Evolutionary conservation across 2,888 invertebrate genomes (phyloP), one percentile per base, ranked within the genome.

Genomic region (Synergus umbraculus): DNA sequence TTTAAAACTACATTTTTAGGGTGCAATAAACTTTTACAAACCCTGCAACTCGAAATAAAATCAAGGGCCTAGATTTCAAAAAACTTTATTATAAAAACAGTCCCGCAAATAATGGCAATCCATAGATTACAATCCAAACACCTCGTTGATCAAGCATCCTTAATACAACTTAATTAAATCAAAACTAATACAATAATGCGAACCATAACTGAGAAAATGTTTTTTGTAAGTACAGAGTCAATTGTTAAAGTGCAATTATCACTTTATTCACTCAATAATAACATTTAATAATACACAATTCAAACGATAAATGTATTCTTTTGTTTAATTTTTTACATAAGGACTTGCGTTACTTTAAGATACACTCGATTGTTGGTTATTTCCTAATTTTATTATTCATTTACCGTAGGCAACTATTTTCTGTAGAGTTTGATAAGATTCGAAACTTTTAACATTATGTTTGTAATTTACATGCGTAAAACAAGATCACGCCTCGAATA

Each of bases 251-350:
- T 91, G 91, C 90, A 87, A 86, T 29, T 87, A 86, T 90, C 90
- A 91, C 91, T 92, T 92, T 91, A 91, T 91, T 91, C 88, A 90
- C 90, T 91, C 91, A 91, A 90, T 92, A 88, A 87, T 92, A 92
- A 92, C 91, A 92, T 92, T 91, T 88, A 91, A 91, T 92, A 92
- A 90, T 92, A 91, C 92, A 92, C 89, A 90, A 91, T 91, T 92
- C 89, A 91, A 92, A 89, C 86, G 87, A 90, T 91, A 88, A 89
- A 90, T 88, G 87, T 89, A 89, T 89, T 86, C 86, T 88, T 87
- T 67, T 67, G 18, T 67, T 89, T 84, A 87, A 86, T 85, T 89
- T 90, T 91, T 91, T 90, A 92, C 91, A 91, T 88, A 86, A 90
- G 89, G 89, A 90, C 88, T 89, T 91, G 90, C 90, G 85, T 89